Conservation (phyloP, 2,113 vertebrate species). For the Athene cunicularia region DNA sequence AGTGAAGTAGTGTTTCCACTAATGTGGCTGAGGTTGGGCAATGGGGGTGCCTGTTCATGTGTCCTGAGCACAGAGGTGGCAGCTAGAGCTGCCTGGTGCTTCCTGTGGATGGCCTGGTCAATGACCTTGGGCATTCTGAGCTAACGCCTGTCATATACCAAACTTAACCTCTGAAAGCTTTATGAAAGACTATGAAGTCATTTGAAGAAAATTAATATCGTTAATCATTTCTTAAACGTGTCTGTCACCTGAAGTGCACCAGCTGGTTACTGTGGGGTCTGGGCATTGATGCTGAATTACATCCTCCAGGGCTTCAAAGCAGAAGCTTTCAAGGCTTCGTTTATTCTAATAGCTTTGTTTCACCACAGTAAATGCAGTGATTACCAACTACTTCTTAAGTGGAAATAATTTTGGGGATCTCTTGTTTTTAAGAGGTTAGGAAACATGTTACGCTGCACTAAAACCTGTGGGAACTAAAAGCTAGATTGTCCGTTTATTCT, state of each 20-base stretch:
- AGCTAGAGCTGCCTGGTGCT: not conserved
- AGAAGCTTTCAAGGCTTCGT: not conserved
- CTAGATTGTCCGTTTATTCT: not conserved
- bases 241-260: not conserved
- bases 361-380: not conserved
- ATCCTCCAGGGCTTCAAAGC: not conserved
- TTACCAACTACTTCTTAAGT: not conserved
- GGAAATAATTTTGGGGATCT: not conserved
- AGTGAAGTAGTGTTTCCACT: not conserved
- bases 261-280: not conserved
- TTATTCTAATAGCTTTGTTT: not conserved
- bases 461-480: not conserved
- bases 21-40: not conserved
- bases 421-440: not conserved
- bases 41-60: accelerated
- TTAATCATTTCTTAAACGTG: not conserved
- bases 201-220: not conserved
- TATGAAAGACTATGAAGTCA: not conserved
- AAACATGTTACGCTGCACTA: not conserved
- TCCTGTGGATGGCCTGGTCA: not conserved
- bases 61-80: not conserved
- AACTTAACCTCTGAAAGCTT: not conserved
- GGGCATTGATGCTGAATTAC: not conserved
- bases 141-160: not conserved
- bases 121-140: not conserved